Conservation (phyloP, 2,888 invertebrate genomes). For the Parnassius mnemosyne region DNA sequence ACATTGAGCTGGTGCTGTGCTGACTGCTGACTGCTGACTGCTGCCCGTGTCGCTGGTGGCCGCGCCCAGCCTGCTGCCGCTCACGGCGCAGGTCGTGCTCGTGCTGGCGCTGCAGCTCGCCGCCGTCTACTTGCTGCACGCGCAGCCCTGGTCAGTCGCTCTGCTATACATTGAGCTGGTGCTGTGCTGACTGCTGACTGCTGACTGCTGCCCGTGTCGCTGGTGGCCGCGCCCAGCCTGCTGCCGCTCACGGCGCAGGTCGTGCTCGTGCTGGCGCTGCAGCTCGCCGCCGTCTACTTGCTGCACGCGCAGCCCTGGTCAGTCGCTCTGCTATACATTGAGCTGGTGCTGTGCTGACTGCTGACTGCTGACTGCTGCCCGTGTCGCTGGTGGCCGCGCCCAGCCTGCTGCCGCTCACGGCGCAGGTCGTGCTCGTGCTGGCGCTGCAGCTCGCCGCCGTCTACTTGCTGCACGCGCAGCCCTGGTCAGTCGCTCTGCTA, state of each 20-base stretch:
- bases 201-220: constrained; percentile 86
- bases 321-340: constrained; percentile 84
- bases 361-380: constrained; percentile 87
- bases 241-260: constrained; percentile 87
- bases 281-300: constrained; percentile 68
- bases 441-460: constrained; percentile 77
- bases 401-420: constrained; percentile 85
- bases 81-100: constrained; percentile 83
- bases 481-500: constrained; percentile 82
- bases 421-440: constrained; percentile 83
- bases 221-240: constrained; percentile 83
- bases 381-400: constrained; percentile 84
- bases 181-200: constrained; percentile 82
- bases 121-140: constrained; percentile 87
- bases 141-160: constrained; percentile 75
- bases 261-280: constrained; percentile 78
- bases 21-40: constrained; percentile 87
- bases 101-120: constrained; percentile 87
- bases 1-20: constrained; percentile 89
- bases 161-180: constrained; percentile 85
- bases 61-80: constrained; percentile 83
- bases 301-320: constrained; percentile 83
- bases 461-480: constrained; percentile 74
- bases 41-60: constrained; percentile 84
- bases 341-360: constrained; percentile 87